Evolutionary conservation across 2,113 vertebrate genomes (phyloP).

Genomic region (Gasterosteus nipponicus): DNA sequence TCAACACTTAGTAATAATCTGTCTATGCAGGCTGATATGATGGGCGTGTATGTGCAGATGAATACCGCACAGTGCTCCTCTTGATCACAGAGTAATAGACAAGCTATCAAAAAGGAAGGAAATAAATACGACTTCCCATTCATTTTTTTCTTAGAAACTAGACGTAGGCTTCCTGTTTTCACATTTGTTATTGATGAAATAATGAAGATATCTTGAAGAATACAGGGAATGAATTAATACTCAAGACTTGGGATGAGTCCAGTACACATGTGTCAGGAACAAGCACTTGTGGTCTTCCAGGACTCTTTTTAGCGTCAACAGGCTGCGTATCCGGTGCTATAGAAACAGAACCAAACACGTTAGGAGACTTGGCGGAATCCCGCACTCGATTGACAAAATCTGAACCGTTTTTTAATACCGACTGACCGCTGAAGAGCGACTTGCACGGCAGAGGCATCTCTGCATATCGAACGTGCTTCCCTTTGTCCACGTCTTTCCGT

Average conservation of each 20-base stretch:
- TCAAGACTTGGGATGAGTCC: conserved; percentile 70
- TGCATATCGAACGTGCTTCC: conserved; percentile 82
- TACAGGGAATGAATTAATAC: conserved; percentile 53
- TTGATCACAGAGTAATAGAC: not conserved
- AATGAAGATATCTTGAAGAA: not conserved
- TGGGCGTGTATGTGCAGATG: not conserved
- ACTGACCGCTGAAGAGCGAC: conserved; percentile 67
- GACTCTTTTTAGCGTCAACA: conserved; percentile 63
- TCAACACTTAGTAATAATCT: not conserved
- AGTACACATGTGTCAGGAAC: conserved; percentile 90
- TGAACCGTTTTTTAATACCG: not conserved
- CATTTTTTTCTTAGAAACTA: not conserved
- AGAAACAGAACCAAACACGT: not conserved
- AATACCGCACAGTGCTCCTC: not conserved
- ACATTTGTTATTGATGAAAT: not conserved
- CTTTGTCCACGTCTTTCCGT: conserved; percentile 71
- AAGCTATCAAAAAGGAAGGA: not conserved
- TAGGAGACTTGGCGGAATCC: not conserved
- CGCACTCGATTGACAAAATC: not conserved
- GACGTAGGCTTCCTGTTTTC: not conserved
- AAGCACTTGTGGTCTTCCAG: conserved; percentile 80
- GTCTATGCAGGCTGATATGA: conserved; percentile 2
- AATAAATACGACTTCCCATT: not conserved
- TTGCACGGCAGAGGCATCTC: conserved; percentile 75
- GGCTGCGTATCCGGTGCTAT: conserved; percentile 39